Conservation (phyloP, 2,888 invertebrate genomes). For the Arrhopalites spinosus region DNA sequence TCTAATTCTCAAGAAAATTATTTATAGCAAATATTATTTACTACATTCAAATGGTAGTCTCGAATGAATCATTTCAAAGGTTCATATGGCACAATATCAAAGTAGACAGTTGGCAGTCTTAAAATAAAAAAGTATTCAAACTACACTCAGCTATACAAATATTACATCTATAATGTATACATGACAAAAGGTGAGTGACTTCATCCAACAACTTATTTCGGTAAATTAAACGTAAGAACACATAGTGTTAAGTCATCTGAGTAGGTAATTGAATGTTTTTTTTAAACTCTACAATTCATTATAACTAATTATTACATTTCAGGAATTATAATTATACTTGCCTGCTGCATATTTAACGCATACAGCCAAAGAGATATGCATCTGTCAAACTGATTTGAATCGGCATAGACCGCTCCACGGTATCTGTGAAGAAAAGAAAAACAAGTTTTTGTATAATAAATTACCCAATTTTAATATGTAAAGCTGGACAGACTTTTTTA, state of each 20-base stretch:
- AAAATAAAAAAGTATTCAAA: no score
- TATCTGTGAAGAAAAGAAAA: slow-evolving; percentile 65
- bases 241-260: neutral
- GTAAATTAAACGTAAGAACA: neutral
- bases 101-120: no score
- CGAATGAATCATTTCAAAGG: no score
- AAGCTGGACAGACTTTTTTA: no score
- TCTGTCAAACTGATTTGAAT: slow-evolving; percentile 84
- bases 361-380: slow-evolving; percentile 96
- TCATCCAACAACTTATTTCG: slow-evolving; percentile 1
- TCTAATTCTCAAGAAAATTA: no score
- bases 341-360: slow-evolving; percentile 86
- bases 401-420: slow-evolving; percentile 91
- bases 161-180: neutral
- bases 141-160: no score
- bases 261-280: neutral
- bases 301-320: neutral
- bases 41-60: no score
- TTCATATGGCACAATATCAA: no score
- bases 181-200: neutral
- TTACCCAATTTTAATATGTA: no score
- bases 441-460: no score
- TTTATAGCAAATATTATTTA: no score
- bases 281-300: neutral
- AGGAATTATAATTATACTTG: slow-evolving; percentile 20